These are phyloP conservation scores for Clinocottus analis DNA, from an alignment of 2,113 vertebrate genomes.

Conservation along the genomic window DNA sequence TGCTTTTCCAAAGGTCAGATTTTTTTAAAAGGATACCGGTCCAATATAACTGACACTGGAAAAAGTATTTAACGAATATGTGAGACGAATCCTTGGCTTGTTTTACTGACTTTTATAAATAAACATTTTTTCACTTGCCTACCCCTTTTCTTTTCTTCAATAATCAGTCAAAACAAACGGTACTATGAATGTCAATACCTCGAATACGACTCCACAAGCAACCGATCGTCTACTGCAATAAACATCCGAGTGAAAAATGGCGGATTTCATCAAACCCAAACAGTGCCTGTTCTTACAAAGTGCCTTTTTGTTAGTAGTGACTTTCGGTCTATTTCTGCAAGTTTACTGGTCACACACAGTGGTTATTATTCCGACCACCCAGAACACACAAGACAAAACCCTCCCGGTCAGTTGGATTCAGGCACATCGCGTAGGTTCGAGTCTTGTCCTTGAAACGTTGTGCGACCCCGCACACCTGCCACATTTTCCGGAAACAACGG, in stretches of 20 bases:
- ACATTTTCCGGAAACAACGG: constrained; percentile 4
- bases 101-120: background rate
- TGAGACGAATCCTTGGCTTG: background rate
- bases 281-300: constrained; percentile 41
- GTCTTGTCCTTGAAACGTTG: constrained; percentile 18
- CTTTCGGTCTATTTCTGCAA: constrained; percentile 25
- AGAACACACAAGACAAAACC: background rate
- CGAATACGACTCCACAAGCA: constrained; percentile 12
- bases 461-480: background rate
- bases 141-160: too few relatives aligned
- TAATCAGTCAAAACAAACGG: too few relatives aligned
- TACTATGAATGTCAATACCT: too few relatives aligned
- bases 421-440: constrained; percentile 1
- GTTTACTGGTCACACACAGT: constrained; percentile 5
- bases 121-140: too few relatives aligned
- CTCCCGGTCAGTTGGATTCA: background rate
- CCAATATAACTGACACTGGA: background rate
- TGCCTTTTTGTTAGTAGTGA: constrained; percentile 29
- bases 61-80: background rate
- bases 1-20: background rate
- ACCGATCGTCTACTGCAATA: constrained; percentile 10
- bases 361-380: background rate
- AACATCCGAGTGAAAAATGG: background rate
- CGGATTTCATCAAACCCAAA: constrained; percentile 34
- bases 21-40: background rate